Conservation (phyloP, 2,888 invertebrate species). For the Polyommatus icarus region DNA sequence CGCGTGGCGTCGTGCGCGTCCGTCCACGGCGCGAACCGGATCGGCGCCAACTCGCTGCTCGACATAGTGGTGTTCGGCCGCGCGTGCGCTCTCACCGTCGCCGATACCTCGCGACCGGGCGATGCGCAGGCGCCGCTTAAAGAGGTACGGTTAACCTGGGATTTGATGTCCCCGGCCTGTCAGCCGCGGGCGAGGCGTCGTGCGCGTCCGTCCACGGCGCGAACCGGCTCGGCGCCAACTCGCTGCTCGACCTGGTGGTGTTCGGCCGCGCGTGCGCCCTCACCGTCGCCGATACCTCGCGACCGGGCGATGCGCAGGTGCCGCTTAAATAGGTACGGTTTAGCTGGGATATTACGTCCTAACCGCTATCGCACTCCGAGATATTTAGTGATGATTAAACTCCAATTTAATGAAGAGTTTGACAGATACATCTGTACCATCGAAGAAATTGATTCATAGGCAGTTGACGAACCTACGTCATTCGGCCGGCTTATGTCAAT, state of each 20-base stretch:
- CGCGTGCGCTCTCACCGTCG: constrained; percentile 96
- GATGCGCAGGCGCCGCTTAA: constrained; percentile 86
- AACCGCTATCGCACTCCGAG: no score
- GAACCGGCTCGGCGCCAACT: constrained; percentile 98
- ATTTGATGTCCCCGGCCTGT: constrained; percentile 88
- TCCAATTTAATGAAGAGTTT: no score
- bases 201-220: constrained; percentile 99
- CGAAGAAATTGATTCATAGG: no score
- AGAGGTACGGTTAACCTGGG: constrained; percentile 71
- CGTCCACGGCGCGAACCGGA: constrained; percentile 98
- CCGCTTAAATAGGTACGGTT: constrained; percentile 84
- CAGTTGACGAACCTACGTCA: no score
- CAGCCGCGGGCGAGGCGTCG: constrained; percentile 96
- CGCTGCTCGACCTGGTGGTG: constrained; percentile 97
- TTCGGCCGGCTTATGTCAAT: no score
- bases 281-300: constrained; percentile 91
- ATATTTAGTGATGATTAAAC: no score
- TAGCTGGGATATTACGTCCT: background rate
- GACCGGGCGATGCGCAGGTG: constrained; percentile 90
- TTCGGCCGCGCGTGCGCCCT: constrained; percentile 98
- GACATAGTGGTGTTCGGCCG: constrained; percentile 99
- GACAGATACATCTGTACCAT: no score
- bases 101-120: constrained; percentile 92
- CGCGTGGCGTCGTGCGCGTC: constrained; percentile 98
- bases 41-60: constrained; percentile 98